Evolutionary conservation across 30 jellyfish, hydroid and myxozoan species (phyloP).

Genomic region (Turritopsis rubra): DNA sequence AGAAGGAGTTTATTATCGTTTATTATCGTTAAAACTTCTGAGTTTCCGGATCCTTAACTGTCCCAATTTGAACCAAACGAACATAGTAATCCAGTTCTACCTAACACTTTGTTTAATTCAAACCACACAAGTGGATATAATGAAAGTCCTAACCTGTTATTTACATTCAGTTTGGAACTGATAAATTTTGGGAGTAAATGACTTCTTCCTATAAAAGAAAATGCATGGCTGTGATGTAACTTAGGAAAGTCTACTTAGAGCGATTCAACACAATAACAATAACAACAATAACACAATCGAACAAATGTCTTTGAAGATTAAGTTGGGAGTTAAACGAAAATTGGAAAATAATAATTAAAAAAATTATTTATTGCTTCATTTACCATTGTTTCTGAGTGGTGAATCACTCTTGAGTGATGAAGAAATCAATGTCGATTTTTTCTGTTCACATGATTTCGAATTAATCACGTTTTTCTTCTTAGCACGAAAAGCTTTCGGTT

Average conservation of each 20-base stretch:
- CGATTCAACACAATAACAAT: not conserved
- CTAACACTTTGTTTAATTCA: not conserved
- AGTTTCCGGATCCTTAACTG: too few relatives aligned
- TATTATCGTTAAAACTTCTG: too few relatives aligned
- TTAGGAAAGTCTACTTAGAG: not conserved
- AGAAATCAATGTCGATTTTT: not conserved
- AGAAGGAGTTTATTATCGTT: too few relatives aligned
- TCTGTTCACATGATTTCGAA: not conserved
- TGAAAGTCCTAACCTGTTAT: not conserved
- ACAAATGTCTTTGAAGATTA: too few relatives aligned
- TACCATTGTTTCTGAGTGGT: not conserved
- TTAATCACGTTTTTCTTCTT: not conserved
- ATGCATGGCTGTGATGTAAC: not conserved
- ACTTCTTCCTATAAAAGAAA: slow-evolving; percentile 1
- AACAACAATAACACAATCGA: not conserved
- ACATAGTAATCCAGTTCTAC: too few relatives aligned
- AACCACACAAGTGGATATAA: not conserved
- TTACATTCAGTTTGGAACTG: not conserved
- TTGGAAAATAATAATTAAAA: not conserved
- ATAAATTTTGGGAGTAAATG: slow-evolving; percentile 23
- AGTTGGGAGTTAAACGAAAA: too few relatives aligned
- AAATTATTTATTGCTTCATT: too few relatives aligned
- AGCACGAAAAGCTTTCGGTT: slow-evolving; percentile 29
- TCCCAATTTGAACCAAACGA: too few relatives aligned
- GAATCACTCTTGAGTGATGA: not conserved